A percentile compares a stretch with the other conserved stretches of the same genome.
phyloP scores from a whole-genome alignment of 2,888 invertebrate species.

The Mechanitis mazaeus region DNA sequence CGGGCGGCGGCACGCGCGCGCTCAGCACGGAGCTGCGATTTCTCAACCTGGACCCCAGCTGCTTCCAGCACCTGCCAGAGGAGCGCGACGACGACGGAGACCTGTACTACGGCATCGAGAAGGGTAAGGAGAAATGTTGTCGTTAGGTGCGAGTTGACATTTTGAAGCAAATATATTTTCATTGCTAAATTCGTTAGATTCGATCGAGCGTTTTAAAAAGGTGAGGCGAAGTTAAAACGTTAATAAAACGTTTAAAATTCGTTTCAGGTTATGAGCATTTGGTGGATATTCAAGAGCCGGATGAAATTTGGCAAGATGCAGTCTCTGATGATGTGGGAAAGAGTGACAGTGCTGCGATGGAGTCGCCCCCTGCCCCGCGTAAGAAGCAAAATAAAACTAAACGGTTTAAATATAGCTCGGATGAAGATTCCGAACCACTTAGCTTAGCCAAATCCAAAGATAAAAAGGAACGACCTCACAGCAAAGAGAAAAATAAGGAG shows the following conservation, averaged over 20 bases:
- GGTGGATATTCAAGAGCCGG: constrained; percentile 57
- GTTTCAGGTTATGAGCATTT: constrained; percentile 67
- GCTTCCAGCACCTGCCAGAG: constrained; percentile 80
- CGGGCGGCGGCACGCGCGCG: constrained; percentile 76
- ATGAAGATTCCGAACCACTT: constrained; percentile 55
- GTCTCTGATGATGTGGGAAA: constrained; percentile 36
- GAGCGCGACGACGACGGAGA: constrained; percentile 74
- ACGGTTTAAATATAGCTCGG: constrained; percentile 30
- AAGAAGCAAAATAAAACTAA: constrained; percentile 45
- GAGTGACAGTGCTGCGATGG: constrained; percentile 40
- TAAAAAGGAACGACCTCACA: constrained; percentile 49
- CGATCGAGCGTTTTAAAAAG: no score
- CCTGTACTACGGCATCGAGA: constrained; percentile 78
- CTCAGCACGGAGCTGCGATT: constrained; percentile 84
- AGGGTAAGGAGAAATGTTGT: constrained; percentile 51
- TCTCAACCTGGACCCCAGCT: constrained; percentile 82
- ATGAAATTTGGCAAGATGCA: constrained; percentile 50
- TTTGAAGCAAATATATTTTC: no score
- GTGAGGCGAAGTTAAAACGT: not conserved
- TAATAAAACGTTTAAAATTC: not conserved
- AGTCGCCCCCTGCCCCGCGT: constrained; percentile 12
- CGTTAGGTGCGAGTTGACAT: no score
- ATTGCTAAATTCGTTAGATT: no score
- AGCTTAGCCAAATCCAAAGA: constrained; percentile 32
- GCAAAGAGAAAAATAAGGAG: constrained; percentile 52